A percentile compares a stretch with the other conserved stretches of the same genome.
Evolutionary conservation across 2,113 vertebrate genomes (phyloP).

Genomic region (Trematomus loennbergii): DNA sequence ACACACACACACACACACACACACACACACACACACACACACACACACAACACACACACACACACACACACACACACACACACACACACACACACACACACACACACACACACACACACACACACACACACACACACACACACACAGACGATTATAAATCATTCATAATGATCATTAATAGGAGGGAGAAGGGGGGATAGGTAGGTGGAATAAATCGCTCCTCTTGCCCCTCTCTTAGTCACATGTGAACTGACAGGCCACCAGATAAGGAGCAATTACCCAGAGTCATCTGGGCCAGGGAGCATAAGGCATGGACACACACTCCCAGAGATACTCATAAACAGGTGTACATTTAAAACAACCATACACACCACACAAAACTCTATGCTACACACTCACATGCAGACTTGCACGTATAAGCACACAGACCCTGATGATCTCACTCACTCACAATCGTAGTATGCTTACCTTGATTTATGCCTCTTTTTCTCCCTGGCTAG

Average conservation of each 20-base stretch:
- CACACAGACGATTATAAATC: slow-evolving; percentile 67
- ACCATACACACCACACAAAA: background rate
- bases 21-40: too few relatives aligned
- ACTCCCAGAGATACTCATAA: slow-evolving; percentile 6
- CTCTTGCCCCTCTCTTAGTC: slow-evolving; percentile 45
- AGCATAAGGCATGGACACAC: slow-evolving; percentile 42
- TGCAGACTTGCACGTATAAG: slow-evolving; percentile 34
- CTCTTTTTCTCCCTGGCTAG: slow-evolving; percentile 44
- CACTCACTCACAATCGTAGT: slow-evolving; percentile 22
- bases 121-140: slow-evolving; percentile 9
- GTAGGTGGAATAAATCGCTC: slow-evolving; percentile 65
- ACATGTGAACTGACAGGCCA: slow-evolving; percentile 72
- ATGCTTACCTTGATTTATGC: slow-evolving; percentile 66
- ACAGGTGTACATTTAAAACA: background rate
- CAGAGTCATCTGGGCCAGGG: slow-evolving; percentile 60
- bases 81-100: slow-evolving; percentile 19
- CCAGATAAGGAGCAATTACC: slow-evolving; percentile 76
- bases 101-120: too few relatives aligned
- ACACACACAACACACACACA: too few relatives aligned
- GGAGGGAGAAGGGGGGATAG: slow-evolving; percentile 37
- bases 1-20: background rate
- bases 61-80: background rate
- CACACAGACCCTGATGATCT: slow-evolving; percentile 47
- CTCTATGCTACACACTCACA: slow-evolving; percentile 7
- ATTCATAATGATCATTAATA: slow-evolving; percentile 78